Percentiles rank a stretch among this genome's conserved stretches.
Evolutionary conservation across 2,888 invertebrate species (phyloP).

Genomic region (Zeuzera pyrina): DNA sequence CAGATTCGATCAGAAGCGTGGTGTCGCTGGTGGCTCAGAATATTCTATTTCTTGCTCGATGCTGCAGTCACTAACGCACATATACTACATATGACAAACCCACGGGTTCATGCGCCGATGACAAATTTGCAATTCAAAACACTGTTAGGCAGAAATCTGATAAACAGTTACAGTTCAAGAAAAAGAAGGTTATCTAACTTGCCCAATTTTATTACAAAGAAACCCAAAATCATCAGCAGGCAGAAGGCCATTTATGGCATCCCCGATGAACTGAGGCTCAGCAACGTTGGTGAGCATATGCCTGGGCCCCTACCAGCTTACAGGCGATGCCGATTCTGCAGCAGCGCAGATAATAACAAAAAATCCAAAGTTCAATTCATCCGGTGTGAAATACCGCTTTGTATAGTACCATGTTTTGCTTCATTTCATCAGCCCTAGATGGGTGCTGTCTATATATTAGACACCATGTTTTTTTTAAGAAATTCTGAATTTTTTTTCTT

Average conservation of each 20-base stretch:
- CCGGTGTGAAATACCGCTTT: no score
- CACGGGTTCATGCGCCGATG: no score
- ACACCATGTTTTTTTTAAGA: constrained; percentile 9
- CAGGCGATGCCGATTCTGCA: constrained; percentile 6
- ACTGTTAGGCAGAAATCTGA: constrained; percentile 5
- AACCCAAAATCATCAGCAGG: constrained; percentile 6
- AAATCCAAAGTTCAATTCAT: constrained; percentile 5
- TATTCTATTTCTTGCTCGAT: constrained; percentile 14
- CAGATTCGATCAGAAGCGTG: constrained; percentile 14
- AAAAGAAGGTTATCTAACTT: constrained; percentile 8
- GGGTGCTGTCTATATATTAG: constrained; percentile 9
- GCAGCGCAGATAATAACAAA: constrained; percentile 4
- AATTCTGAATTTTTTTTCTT: no score
- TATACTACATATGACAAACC: constrained; percentile 12
- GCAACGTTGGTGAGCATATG: constrained; percentile 5
- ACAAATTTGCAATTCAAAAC: constrained; percentile 5
- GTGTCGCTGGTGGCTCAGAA: constrained; percentile 13
- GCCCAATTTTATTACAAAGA: constrained; percentile 7
- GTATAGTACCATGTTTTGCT: constrained; percentile 3
- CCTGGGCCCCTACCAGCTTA: constrained; percentile 5
- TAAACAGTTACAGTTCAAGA: constrained; percentile 6
- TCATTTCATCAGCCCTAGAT: neutral
- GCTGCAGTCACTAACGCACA: constrained; percentile 15
- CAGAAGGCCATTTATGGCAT: no score
- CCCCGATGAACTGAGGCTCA: constrained; percentile 4